Evolutionary conservation across 2,797 vertebrate genomes (phyloP).

Genomic region (Gallinago stenura): DNA sequence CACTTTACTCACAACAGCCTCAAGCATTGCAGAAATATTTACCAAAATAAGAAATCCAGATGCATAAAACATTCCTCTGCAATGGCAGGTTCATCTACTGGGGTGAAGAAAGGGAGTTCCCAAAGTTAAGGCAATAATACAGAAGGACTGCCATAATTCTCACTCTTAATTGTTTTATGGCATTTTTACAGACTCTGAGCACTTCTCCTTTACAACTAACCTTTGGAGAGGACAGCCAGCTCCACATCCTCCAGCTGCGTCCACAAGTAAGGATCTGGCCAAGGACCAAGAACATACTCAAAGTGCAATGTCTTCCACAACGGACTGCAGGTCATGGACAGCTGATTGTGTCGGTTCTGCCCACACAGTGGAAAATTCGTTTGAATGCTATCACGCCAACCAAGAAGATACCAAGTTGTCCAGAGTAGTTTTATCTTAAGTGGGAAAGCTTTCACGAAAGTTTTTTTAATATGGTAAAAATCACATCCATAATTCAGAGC

Average conservation of each 20-base stretch:
- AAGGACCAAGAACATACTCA: neutral
- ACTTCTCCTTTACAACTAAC: slow-evolving; percentile 2
- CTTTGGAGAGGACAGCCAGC: neutral
- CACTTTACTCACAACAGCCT: neutral
- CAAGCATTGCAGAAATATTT: neutral
- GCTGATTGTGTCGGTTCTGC: neutral
- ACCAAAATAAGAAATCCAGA: neutral
- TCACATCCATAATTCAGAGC: neutral
- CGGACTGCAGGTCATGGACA: neutral
- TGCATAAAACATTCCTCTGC: neutral
- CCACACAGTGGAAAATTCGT: neutral
- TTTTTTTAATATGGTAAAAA: neutral
- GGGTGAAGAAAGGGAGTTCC: neutral
- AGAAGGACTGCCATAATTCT: neutral
- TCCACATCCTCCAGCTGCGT: neutral
- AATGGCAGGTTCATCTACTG: neutral
- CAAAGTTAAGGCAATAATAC: neutral
- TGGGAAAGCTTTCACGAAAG: neutral
- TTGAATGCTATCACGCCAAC: neutral
- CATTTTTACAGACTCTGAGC: neutral
- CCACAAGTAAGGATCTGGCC: neutral
- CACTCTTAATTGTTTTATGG: neutral
- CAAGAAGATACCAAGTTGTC: neutral
- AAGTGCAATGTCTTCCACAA: neutral
- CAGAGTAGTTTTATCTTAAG: neutral